Evolutionary conservation across 2,888 invertebrate species (phyloP).

Genomic region (Actias luna): DNA sequence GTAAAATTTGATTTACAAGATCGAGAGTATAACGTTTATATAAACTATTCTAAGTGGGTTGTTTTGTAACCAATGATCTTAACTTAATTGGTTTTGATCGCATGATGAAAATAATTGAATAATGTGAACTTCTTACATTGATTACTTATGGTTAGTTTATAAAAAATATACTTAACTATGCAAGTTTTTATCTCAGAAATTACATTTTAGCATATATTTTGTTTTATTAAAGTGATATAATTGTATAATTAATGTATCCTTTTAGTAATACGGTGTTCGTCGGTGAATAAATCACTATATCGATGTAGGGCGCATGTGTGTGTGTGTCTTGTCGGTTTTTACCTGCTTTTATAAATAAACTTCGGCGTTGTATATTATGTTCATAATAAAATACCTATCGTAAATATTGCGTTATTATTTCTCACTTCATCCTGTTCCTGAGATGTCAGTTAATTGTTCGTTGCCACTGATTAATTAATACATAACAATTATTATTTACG

Average conservation of each 20-base stretch:
- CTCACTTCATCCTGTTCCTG: not conserved
- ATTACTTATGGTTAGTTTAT: not conserved
- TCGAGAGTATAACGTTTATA: not conserved
- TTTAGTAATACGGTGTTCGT: constrained; percentile 32
- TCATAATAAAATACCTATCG: constrained; percentile 76
- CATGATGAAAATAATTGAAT: not conserved
- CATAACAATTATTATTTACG: not conserved
- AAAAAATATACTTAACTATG: not conserved
- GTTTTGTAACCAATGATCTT: not conserved
- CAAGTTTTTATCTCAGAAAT: not conserved
- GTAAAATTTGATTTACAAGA: not conserved
- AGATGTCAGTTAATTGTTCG: not conserved
- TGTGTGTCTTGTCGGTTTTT: constrained; percentile 73
- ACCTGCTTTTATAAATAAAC: constrained; percentile 79
- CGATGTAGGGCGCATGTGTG: constrained; percentile 68
- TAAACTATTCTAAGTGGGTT: not conserved
- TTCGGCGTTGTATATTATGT: constrained; percentile 79
- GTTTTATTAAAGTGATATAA: constrained; percentile 21
- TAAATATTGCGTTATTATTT: constrained; percentile 42
- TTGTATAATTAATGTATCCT: constrained; percentile 51
- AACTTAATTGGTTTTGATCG: not conserved
- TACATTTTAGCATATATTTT: not conserved
- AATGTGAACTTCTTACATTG: not conserved
- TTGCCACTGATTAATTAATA: not conserved
- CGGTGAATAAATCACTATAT: constrained; percentile 36